These are phyloP conservation scores for Teinopalpus imperialis DNA, from an alignment of 2,888 invertebrate genomes.

Conservation along the genomic window DNA sequence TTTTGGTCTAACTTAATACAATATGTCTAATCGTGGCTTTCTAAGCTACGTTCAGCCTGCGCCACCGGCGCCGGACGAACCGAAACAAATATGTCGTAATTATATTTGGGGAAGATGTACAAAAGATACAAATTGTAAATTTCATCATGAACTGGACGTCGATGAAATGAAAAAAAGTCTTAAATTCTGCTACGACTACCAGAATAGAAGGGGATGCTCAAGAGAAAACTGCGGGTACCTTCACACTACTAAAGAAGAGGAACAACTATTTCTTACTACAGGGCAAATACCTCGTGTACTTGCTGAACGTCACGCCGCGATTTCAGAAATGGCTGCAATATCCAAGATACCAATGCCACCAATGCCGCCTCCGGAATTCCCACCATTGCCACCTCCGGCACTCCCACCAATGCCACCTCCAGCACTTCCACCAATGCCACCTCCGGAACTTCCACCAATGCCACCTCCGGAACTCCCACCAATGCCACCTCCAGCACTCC, in stretches of 20 bases:
- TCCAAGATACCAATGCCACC: too few species aligned
- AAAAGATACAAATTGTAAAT: conserved; percentile 54
- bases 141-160: conserved; percentile 53
- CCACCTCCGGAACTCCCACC: too few species aligned
- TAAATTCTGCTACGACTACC: conserved; percentile 65
- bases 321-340: too few species aligned
- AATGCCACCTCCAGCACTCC: too few species aligned
- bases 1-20: too few species aligned
- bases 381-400: too few species aligned
- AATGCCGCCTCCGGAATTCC: too few species aligned
- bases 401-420: too few species aligned
- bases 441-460: too few species aligned
- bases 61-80: conserved; percentile 36
- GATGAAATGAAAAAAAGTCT: conserved; percentile 58
- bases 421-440: too few species aligned
- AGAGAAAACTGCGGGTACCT: conserved; percentile 59
- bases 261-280: conserved; percentile 30
- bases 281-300: conserved; percentile 55
- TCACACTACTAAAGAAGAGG: conserved; percentile 58
- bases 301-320: conserved; percentile 54
- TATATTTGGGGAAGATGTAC: conserved; percentile 64
- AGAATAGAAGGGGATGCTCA: conserved; percentile 57
- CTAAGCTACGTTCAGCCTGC: too few species aligned
- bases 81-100: conserved; percentile 50
- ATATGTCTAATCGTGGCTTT: too few species aligned